Evolutionary conservation across 2,113 vertebrate species (phyloP).

Genomic region (Illadopsis cleaveri): DNA sequence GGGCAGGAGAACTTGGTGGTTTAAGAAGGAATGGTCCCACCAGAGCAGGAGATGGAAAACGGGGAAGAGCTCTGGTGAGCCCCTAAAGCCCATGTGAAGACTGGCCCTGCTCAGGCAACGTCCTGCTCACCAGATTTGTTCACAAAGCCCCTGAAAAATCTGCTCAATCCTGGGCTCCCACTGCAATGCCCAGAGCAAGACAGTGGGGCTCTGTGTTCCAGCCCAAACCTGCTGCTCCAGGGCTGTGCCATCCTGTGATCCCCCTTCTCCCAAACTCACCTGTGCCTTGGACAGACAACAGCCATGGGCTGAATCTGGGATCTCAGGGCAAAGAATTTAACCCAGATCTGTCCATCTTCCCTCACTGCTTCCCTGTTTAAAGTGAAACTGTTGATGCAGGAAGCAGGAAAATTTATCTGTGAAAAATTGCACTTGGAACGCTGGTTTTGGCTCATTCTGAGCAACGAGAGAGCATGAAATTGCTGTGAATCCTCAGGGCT

Average conservation of each 20-base stretch:
- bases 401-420: constrained; percentile 74
- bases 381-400: constrained; percentile 71
- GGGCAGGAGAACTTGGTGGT: not conserved
- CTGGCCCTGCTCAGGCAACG: not conserved
- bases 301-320: not conserved
- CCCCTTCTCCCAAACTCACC: not conserved
- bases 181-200: accelerated
- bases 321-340: constrained; percentile 34
- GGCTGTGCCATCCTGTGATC: not conserved
- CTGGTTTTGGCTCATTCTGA: constrained; percentile 77
- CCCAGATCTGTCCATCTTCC: constrained; percentile 79
- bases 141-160: not conserved
- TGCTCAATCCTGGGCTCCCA: accelerated
- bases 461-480: constrained; percentile 88
- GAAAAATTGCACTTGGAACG: constrained; percentile 83
- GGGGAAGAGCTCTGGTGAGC: not conserved
- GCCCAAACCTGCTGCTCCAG: not conserved
- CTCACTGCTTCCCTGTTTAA: constrained; percentile 70
- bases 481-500: constrained; percentile 86
- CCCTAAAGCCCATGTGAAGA: accelerated
- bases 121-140: accelerated
- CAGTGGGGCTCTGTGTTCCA: not conserved
- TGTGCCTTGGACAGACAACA: not conserved
- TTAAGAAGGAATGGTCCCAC: not conserved
- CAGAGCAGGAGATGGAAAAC: not conserved